Conservation (phyloP, 2,113 vertebrate genomes). For the Blennius ocellaris region DNA sequence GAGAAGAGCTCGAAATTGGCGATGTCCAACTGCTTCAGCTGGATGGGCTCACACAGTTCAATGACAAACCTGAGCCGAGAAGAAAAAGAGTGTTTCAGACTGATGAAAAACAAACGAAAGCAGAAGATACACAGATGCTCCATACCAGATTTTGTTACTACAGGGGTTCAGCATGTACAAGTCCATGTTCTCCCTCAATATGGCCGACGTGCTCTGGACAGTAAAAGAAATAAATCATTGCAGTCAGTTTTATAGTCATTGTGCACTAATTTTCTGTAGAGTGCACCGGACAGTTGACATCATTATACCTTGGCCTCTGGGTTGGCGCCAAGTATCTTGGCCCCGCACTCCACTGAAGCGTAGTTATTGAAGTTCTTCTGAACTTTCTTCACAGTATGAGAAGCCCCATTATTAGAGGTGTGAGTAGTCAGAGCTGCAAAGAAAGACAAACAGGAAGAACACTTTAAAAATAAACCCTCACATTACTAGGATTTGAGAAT, state of each 20-base stretch:
- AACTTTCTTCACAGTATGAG: conserved; percentile 89
- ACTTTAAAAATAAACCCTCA: not conserved
- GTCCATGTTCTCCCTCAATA: conserved; percentile 98
- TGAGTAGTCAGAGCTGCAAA: conserved; percentile 89
- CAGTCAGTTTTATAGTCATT: not conserved
- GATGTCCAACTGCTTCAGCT: conserved; percentile 97
- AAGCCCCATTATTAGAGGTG: conserved; percentile 86
- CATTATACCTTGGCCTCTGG: conserved; percentile 92
- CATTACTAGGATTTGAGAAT: not conserved
- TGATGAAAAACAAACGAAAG: not conserved
- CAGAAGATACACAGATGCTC: not conserved
- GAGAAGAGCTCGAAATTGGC: conserved; percentile 99
- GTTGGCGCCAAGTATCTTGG: conserved; percentile 96
- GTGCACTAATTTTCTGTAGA: not conserved
- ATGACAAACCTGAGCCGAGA: conserved; percentile 92
- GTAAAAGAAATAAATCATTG: conserved; percentile 15
- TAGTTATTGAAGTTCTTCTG: conserved; percentile 99
- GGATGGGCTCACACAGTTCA: conserved; percentile 98
- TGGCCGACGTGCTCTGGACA: conserved; percentile 93
- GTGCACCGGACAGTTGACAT: not conserved
- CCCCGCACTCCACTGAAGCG: conserved; percentile 99
- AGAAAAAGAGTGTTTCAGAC: too few relatives aligned
- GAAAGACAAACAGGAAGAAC: not conserved
- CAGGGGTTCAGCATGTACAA: conserved; percentile 99
- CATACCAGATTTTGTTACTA: conserved; percentile 98